A percentile compares a stretch with the other conserved stretches of the same genome.
Evolutionary conservation across 2,113 vertebrate species (phyloP).

Genomic region (western clawed frog (Xenopus tropicalis)): UCB_Xtro_10.0 CM004449.2:34058001-34058500

Average conservation of each 20-base stretch:
- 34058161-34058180: conserved; percentile 25
- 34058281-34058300: conserved; percentile 33
- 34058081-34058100: conserved; percentile 42
- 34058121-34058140: conserved; percentile 28
- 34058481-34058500: too few relatives aligned
- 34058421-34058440: background rate
- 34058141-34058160: conserved; percentile 39
- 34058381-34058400: background rate
- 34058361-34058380: background rate
- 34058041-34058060: conserved; percentile 12
- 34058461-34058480: too few relatives aligned
- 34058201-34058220: conserved; percentile 17
- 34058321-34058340: conserved; percentile 26
- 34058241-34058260: background rate
- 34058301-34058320: conserved; percentile 8
- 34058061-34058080: conserved; percentile 23
- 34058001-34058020: conserved; percentile 32
- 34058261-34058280: background rate
- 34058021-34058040: conserved; percentile 34
- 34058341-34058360: background rate
- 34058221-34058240: background rate
- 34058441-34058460: too few relatives aligned
- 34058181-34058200: conserved; percentile 25
- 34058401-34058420: background rate
- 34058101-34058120: conserved; percentile 33